Evolutionary conservation across 2,113 vertebrate species (phyloP), one percentile per base, ranked within the genome.

Genomic region (Pleuronectes platessa): DNA sequence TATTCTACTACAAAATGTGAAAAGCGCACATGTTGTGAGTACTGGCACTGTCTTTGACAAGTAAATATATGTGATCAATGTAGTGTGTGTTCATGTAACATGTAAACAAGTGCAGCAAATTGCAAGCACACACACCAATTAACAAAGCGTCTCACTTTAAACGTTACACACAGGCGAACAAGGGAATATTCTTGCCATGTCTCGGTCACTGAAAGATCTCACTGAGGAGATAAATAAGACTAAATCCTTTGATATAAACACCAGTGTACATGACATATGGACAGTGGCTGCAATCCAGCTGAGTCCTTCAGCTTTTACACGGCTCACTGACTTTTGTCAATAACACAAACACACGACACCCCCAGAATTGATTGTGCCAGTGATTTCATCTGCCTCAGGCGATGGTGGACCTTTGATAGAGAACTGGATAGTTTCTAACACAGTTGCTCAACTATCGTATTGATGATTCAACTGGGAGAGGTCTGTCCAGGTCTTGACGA

Each of bases 271-370:
- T 75, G 71, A 66, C 17, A 79, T 61, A 69, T 66, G 70, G 65
- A 66, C 60, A 54, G 26, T 61, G 71, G 71, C 78, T 24, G 17
- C 55, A 23, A 1, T 59, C 64, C 74, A 68, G 59, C 63, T 45
- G 63, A 83, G 66, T 74, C 58, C 60, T 68, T 68, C 23, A 77
- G 45, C 66, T 67, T 56, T 61, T 59, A 51, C 49, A 20, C 5
- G 21, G 53, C 56, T 79, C 81, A 66, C 60, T 51, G 26, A 61
- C 35, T 71, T 79, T 58, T 27, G 59, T 77, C 80, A 82, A 77
- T 82, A 77, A 67, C 17, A 67, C 37, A 26, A 75, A 68, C 74
- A 68, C 74, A 58, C 58, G 51, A 63, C 49, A 21, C 62, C 63
- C 23, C 59, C 65, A 9, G 45, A 24, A 24, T n/a, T 58, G 54